These are phyloP conservation scores for Zalophus californianus DNA, from an alignment of 2,797 vertebrate genomes.

Conservation along the genomic window DNA sequence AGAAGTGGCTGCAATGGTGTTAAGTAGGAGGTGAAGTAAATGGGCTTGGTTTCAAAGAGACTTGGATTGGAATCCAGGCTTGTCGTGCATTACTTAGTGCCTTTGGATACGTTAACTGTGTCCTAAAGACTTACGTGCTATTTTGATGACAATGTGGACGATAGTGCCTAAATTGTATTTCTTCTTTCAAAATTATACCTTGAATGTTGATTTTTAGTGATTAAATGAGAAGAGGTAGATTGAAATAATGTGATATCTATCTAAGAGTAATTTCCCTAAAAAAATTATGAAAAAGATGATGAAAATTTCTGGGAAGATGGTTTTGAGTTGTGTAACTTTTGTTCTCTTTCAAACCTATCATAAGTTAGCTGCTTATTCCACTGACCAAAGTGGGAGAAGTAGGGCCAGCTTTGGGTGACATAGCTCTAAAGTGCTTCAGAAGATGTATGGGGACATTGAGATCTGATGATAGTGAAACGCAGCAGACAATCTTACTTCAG, in stretches of 20 bases:
- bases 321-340: not conserved
- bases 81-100: not conserved
- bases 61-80: not conserved
- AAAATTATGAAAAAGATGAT: not conserved
- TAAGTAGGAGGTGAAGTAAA: not conserved
- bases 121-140: not conserved
- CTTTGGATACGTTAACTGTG: not conserved
- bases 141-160: not conserved
- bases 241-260: not conserved
- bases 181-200: not conserved
- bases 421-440: not conserved
- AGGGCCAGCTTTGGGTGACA: not conserved
- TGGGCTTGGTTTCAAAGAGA: not conserved
- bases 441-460: not conserved
- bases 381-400: not conserved
- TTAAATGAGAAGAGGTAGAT: constrained; percentile 1
- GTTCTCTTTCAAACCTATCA: not conserved
- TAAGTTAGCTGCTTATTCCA: not conserved
- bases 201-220: not conserved
- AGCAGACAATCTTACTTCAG: not conserved
- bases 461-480: not conserved
- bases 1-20: not conserved
- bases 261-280: not conserved
- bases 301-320: not conserved
- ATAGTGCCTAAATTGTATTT: not conserved